These are phyloP conservation scores for Drosophila ironensis DNA, from an alignment of 1,140 invertebrate genomes.

Conservation along the genomic window DNA sequence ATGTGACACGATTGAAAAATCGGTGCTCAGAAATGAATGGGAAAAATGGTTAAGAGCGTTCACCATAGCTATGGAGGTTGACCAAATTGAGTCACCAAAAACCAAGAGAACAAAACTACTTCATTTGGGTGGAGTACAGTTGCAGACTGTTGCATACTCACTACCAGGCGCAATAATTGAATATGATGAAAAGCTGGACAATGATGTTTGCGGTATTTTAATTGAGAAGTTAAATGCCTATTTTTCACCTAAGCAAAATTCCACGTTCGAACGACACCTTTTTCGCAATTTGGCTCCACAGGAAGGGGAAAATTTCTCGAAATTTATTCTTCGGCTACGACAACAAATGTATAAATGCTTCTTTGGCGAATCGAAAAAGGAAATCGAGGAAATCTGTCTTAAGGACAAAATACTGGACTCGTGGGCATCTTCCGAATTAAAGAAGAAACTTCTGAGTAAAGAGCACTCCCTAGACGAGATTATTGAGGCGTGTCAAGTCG, in stretches of 20 bases:
- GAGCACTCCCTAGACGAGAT: not conserved
- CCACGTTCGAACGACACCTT: not conserved
- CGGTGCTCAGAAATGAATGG: too few species aligned
- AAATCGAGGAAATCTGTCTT: not conserved
- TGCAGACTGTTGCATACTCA: not conserved
- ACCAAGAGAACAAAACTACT: not conserved
- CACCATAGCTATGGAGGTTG: not conserved
- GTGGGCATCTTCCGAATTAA: not conserved
- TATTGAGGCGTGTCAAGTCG: not conserved
- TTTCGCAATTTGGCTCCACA: too few species aligned
- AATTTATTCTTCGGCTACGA: not conserved
- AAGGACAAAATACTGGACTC: not conserved
- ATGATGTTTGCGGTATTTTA: not conserved
- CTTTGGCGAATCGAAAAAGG: not conserved
- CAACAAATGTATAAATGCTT: not conserved
- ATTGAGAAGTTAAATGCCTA: not conserved
- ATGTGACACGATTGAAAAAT: too few species aligned
- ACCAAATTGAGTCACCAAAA: not conserved
- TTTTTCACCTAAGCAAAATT: not conserved
- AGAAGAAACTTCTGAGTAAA: not conserved
- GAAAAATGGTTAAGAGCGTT: not conserved
- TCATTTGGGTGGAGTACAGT: not conserved
- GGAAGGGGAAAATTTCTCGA: not conserved
- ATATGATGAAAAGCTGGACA: not conserved
- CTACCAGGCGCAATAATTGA: not conserved